Percentiles rank a stretch among this genome's conserved stretches.
These are phyloP conservation scores for Esox masquinongy DNA, from an alignment of 2,797 vertebrate genomes.

Conservation along the genomic window DNA sequence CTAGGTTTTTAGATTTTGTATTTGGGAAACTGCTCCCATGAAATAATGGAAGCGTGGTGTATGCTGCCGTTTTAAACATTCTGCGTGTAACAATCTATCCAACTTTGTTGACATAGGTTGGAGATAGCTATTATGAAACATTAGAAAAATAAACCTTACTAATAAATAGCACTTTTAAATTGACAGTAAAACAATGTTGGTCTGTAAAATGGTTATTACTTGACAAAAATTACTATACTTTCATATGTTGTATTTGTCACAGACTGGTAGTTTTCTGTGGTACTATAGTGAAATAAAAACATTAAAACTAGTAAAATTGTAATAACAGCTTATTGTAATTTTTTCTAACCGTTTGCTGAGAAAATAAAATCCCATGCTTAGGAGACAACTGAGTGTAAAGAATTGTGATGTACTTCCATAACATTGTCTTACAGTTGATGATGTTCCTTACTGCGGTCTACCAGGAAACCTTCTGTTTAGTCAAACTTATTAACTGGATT, in stretches of 20 bases:
- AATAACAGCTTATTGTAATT: neutral
- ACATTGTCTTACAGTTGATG: neutral
- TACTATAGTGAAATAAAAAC: neutral
- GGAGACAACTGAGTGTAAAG: neutral
- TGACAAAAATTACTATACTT: neutral
- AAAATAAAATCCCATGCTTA: neutral
- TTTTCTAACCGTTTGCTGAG: neutral
- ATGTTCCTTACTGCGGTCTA: neutral
- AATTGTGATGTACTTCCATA: neutral
- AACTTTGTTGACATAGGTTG: neutral
- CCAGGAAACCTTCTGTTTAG: neutral
- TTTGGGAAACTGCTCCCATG: constrained; percentile 1
- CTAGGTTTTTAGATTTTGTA: constrained; percentile 7
- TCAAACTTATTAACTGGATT: neutral
- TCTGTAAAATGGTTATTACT: neutral
- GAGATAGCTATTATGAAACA: neutral
- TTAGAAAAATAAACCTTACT: neutral
- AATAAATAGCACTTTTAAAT: neutral
- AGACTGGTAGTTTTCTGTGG: neutral
- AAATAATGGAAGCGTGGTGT: neutral
- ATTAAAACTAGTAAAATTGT: neutral
- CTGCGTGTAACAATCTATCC: neutral
- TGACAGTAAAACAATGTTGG: neutral
- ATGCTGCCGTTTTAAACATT: neutral
- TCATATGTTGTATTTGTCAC: neutral